These are phyloP conservation scores for Abrostola triplasia DNA, from an alignment of 2,888 invertebrate species.

Conservation along the genomic window DNA sequence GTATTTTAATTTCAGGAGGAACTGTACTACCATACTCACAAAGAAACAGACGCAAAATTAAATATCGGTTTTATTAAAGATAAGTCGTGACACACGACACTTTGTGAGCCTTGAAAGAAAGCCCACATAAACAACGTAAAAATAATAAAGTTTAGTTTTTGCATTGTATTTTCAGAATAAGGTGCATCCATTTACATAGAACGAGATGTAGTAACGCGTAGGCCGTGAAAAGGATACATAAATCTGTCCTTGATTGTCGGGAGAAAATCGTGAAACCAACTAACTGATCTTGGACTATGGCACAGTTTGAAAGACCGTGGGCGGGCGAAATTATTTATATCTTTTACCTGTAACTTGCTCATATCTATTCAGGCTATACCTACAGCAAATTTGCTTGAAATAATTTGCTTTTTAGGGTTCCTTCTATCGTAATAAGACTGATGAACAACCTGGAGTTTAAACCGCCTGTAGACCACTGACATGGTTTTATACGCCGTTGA, in stretches of 20 bases:
- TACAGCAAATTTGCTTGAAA: constrained; percentile 9
- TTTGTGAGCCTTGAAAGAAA: too few relatives aligned
- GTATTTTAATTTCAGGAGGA: too few relatives aligned
- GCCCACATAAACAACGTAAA: too few relatives aligned
- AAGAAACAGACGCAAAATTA: too few relatives aligned
- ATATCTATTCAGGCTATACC: constrained; percentile 31
- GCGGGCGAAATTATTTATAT: constrained; percentile 70
- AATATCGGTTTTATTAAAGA: too few relatives aligned
- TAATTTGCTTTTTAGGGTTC: neutral
- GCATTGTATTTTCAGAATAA: constrained; percentile 32
- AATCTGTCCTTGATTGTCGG: constrained; percentile 77
- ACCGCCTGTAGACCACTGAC: too few relatives aligned
- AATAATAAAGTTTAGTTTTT: neutral
- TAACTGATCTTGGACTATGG: constrained; percentile 63
- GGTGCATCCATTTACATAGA: constrained; percentile 61
- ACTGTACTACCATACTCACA: too few relatives aligned
- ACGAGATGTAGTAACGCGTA: constrained; percentile 67
- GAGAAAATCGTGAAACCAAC: constrained; percentile 77
- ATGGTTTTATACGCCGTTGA: too few relatives aligned
- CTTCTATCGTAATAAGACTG: too few relatives aligned
- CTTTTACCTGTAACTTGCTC: constrained; percentile 46
- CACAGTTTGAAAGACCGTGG: constrained; percentile 69
- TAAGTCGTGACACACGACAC: too few relatives aligned
- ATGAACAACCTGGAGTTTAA: too few relatives aligned
- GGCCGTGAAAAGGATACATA: constrained; percentile 75